A percentile compares a stretch with the other conserved stretches of the same genome.
Conservation (phyloP, 2,797 vertebrate species). For the Galago senegalensis region DNA sequence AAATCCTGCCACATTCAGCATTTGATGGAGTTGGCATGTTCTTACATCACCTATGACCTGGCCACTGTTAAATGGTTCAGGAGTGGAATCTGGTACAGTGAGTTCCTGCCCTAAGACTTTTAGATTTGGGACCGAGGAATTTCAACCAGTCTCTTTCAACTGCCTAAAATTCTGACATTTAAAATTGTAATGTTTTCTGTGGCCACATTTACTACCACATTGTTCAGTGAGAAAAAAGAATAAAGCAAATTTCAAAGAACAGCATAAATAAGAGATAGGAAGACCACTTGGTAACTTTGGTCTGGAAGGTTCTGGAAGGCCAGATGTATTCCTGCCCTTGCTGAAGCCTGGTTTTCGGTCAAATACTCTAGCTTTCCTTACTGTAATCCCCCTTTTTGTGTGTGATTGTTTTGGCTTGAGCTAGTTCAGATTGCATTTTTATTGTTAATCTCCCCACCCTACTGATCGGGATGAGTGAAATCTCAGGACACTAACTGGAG, state of each 20-base stretch:
- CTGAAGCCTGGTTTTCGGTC: background rate
- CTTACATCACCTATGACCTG: background rate
- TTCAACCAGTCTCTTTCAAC: background rate
- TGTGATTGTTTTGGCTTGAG: background rate
- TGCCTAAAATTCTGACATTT: conserved; percentile 15
- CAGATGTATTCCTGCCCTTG: background rate
- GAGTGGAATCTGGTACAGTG: background rate
- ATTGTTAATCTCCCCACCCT: background rate
- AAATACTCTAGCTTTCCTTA: background rate
- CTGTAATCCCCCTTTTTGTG: background rate
- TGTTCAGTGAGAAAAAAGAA: conserved; percentile 7
- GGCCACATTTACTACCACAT: background rate
- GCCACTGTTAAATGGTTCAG: background rate
- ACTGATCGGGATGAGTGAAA: background rate
- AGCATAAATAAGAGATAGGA: background rate
- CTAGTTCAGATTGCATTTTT: conserved; percentile 27
- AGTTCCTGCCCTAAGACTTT: background rate
- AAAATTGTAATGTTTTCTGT: background rate
- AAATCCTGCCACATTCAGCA: background rate
- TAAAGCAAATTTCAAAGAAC: background rate
- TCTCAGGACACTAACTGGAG: background rate
- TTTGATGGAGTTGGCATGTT: background rate
- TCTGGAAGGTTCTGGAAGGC: background rate
- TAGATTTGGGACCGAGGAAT: background rate
- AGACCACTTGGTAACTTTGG: background rate